Base-by-base conservation (phyloP, 2,888 invertebrate species). In the Sclerodermus sp. region DNA sequence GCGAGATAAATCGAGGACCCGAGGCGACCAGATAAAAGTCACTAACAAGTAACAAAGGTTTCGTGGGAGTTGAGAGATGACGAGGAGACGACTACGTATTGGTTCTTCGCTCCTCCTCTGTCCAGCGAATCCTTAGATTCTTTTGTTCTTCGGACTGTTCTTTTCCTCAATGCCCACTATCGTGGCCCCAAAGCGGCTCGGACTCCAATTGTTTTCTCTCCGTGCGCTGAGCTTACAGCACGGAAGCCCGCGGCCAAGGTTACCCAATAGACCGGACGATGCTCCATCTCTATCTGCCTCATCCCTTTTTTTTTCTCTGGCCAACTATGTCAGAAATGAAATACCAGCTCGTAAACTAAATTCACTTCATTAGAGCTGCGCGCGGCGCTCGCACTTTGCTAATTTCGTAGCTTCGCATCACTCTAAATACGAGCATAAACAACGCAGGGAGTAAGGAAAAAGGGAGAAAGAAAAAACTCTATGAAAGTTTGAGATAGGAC, bases 21-120 rank as follows among this genome's bases (percentile, higher is more conserved):
- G 60, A 45, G 61, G 63, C 58, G 52, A 63, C 60, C 62, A 64
- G 69, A 74, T 74, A 73, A 71, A 73, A 72, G 71, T 74, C 68
- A 63, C 68, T 71, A 72, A 71, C 68, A 70, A 73, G 70, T 71
- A 71, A 73, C 70, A 70, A 70, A 68, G 66, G 66, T 64, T 64
- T 59, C 52, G 59, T 55, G 61, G 51, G 49, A 44, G 55, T 16
- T 49, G 32, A 48, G 57, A 51, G 54, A 55, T 37, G 54, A 51
- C 56, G 50, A 53, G 45, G 60, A 58, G 59, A 55, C 58, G 59
- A 62, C 68, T 68, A 62, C 64, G 64, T 69, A 69, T 71, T 63
- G 67, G 67, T 67, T 65, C 61, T 49, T 51, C 58, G 60, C 62
- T 66, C 65, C 66, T 66, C 62, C 55, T 64, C 58, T 62, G 59